Conservation (phyloP, 2,797 vertebrate genomes). For the Phrynocephalus forsythii region DNA sequence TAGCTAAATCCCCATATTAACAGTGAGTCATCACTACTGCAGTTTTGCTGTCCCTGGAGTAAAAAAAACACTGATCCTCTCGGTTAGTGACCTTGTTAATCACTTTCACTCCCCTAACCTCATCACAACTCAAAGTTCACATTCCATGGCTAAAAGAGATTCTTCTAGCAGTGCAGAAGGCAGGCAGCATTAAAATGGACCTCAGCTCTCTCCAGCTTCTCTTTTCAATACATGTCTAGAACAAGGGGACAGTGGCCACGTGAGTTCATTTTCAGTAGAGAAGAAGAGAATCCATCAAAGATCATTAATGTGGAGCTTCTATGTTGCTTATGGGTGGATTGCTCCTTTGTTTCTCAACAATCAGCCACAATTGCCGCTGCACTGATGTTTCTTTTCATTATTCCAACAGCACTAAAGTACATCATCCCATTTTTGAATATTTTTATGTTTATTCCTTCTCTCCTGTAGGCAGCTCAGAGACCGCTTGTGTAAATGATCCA, state of each 20-base stretch:
- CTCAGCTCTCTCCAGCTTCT: rapidly evolving
- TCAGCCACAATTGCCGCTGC: background rate
- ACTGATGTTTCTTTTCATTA: background rate
- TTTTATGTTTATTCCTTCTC: no score
- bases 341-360: background rate
- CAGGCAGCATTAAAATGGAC: background rate
- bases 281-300: background rate
- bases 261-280: background rate
- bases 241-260: background rate
- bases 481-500: no score
- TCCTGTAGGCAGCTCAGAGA: no score
- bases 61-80: slow-evolving; percentile 39
- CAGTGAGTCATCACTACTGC: background rate
- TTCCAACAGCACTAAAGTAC: no score
- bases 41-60: slow-evolving; percentile 46
- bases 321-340: background rate
- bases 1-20: background rate
- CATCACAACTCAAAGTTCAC: slow-evolving; percentile 70
- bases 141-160: slow-evolving; percentile 55
- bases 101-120: slow-evolving; percentile 27
- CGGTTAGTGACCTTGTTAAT: slow-evolving; percentile 64
- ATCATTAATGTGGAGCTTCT: background rate
- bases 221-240: slow-evolving; percentile 13
- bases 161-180: slow-evolving; percentile 29
- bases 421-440: no score